phyloP scores from a whole-genome alignment of 2,888 invertebrate species.

The Eupithecia vulgata region DNA sequence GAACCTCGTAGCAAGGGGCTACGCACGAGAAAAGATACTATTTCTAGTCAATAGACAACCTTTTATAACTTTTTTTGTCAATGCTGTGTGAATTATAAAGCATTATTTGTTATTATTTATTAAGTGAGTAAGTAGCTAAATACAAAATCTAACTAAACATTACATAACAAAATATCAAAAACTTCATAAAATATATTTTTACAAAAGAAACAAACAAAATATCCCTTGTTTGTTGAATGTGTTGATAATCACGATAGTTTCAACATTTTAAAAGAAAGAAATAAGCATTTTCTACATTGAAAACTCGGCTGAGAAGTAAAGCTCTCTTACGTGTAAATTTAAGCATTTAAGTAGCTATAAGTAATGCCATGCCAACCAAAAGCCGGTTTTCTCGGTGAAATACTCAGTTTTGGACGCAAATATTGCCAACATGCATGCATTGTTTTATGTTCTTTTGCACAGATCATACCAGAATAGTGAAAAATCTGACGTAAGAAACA shows the following conservation, averaged over 20 bases:
- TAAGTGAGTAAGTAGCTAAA: too few species aligned
- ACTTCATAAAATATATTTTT: too few species aligned
- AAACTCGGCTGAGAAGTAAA: conserved; percentile 2
- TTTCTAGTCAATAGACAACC: not conserved
- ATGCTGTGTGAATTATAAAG: too few species aligned
- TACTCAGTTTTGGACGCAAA: not conserved
- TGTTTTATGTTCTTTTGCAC: not conserved
- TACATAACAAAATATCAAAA: too few species aligned
- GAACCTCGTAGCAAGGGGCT: not conserved
- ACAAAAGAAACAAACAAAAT: not conserved
- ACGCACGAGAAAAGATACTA: not conserved
- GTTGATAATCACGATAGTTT: not conserved
- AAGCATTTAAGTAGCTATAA: conserved; percentile 19
- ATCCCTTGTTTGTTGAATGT: not conserved
- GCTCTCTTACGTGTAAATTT: conserved; percentile 13
- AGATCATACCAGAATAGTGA: not conserved
- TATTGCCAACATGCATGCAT: not conserved
- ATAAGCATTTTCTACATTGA: not conserved
- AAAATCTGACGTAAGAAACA: too few species aligned
- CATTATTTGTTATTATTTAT: too few species aligned
- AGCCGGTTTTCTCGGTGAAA: conserved; percentile 16
- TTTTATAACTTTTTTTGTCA: too few species aligned
- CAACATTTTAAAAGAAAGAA: not conserved
- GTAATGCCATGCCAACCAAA: conserved; percentile 28
- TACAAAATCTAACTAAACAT: too few species aligned